phyloP scores from a whole-genome alignment of 2,113 vertebrate species.

The Bolborhynchus lineola region DNA sequence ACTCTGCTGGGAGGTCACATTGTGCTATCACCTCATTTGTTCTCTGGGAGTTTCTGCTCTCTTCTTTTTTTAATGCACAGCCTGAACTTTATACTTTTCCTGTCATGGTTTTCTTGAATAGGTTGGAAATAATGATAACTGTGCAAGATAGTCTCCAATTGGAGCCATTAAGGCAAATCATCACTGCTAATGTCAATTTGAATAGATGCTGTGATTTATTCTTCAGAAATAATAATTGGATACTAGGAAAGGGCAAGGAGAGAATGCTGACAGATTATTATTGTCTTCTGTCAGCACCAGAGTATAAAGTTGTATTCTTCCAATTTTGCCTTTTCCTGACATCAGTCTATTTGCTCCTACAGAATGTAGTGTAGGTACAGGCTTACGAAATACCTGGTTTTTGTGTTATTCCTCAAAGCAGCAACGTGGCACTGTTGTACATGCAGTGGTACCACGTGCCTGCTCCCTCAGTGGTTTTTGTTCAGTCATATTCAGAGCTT shows the following conservation, averaged over 20 bases:
- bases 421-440: background rate
- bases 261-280: background rate
- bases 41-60: background rate
- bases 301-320: background rate
- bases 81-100: background rate
- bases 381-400: background rate
- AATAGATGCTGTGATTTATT: background rate
- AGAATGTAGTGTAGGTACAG: background rate
- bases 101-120: background rate
- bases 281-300: background rate
- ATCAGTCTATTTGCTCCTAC: background rate
- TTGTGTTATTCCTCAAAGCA: background rate
- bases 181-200: background rate
- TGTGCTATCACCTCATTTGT: background rate
- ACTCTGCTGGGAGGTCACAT: background rate
- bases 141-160: background rate
- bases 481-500: background rate
- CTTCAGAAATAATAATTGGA: background rate
- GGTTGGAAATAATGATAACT: background rate
- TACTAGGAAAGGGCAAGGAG: background rate
- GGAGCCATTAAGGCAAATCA: background rate
- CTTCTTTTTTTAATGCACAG: no score
- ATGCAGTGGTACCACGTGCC: background rate
- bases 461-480: background rate
- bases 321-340: background rate